A percentile compares a stretch with the other conserved stretches of the same genome.
Evolutionary conservation across 2,113 vertebrate species (phyloP).

Genomic region (Tachysurus vachellii): DNA sequence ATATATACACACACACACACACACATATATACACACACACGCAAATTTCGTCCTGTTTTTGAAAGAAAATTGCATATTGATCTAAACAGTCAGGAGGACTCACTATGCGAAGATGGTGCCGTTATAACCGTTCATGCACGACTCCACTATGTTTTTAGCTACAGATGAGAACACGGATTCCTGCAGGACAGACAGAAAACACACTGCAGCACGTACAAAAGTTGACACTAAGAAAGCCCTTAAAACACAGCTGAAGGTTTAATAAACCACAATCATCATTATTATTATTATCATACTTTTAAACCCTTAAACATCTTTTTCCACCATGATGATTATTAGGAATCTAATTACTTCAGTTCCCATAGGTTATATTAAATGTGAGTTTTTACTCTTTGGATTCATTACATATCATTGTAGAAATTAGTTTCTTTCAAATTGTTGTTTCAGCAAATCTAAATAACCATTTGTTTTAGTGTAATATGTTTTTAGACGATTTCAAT

Average conservation of each 20-base stretch:
- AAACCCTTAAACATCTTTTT: too few relatives aligned
- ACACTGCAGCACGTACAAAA: neutral
- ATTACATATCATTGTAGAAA: neutral
- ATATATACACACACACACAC: neutral
- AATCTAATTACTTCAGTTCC: too few relatives aligned
- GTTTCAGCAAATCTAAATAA: neutral
- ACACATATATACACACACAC: too few relatives aligned
- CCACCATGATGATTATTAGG: too few relatives aligned
- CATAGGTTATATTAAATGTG: neutral
- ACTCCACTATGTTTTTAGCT: constrained; percentile 92
- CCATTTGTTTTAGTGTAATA: neutral
- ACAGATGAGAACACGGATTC: constrained; percentile 90
- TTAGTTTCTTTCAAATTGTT: neutral
- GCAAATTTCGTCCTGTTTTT: too few relatives aligned
- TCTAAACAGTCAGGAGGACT: constrained; percentile 61
- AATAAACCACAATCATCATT: neutral
- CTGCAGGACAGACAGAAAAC: constrained; percentile 62
- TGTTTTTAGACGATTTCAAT: neutral
- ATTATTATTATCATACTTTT: too few relatives aligned
- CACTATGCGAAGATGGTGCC: constrained; percentile 99
- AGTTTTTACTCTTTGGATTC: neutral
- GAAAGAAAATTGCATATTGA: too few relatives aligned
- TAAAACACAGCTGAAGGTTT: neutral
- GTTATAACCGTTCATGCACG: constrained; percentile 95
- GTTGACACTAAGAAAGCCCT: neutral